Evolutionary conservation across 2,888 invertebrate species (phyloP).

Genomic region (Eristalis tenax): DNA sequence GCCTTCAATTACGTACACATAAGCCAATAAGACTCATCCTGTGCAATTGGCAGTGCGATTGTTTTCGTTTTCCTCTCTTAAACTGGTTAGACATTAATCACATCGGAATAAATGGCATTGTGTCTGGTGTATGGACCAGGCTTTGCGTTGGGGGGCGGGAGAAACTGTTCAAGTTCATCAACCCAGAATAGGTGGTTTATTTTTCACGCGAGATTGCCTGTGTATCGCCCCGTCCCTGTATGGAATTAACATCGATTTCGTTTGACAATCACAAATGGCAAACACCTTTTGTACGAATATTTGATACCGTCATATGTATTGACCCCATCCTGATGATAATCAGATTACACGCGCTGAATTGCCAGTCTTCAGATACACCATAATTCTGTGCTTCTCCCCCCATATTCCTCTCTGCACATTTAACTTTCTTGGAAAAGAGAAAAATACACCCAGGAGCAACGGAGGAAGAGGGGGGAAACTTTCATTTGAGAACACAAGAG

Average conservation of each 20-base stretch:
- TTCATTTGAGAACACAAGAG: background rate
- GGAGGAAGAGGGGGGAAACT: background rate
- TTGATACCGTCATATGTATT: background rate
- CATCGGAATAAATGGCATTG: constrained; percentile 1
- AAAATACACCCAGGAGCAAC: background rate
- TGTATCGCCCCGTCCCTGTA: background rate
- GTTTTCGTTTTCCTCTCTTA: background rate
- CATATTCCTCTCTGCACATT: background rate
- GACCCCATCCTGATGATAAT: constrained; percentile 20
- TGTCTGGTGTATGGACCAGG: background rate
- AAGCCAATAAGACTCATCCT: constrained; percentile 9
- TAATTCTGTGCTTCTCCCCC: background rate
- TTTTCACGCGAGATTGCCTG: background rate
- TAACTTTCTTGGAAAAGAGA: background rate
- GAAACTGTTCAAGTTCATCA: constrained; percentile 26
- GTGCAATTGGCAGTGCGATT: constrained; percentile 18
- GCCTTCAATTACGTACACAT: background rate
- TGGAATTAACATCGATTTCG: constrained; percentile 12
- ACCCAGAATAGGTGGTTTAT: constrained; percentile 12
- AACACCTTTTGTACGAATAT: background rate
- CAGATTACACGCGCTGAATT: constrained; percentile 22
- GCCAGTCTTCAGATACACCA: background rate
- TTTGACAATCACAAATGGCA: background rate
- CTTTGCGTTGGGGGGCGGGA: background rate
- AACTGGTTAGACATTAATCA: constrained; percentile 12